A percentile compares a stretch with the other conserved stretches of the same genome.
phyloP scores from a whole-genome alignment of 2,888 invertebrate genomes.

The Phyto melanocephala region DNA sequence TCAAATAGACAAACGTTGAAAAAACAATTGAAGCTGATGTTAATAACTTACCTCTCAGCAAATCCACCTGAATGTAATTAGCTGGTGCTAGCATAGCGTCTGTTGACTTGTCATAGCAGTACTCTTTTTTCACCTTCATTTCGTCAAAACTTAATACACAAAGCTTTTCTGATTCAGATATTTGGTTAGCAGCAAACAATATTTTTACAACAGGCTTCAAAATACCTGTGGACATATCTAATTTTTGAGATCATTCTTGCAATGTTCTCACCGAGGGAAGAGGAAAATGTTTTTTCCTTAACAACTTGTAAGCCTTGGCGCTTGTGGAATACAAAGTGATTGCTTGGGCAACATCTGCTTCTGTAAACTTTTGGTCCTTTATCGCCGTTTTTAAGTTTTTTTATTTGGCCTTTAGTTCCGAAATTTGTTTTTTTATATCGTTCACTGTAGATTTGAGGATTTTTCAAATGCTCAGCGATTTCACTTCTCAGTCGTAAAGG shows the following conservation, averaged over 20 bases:
- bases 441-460: too few species aligned
- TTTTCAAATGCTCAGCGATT: too few species aligned
- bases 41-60: slow-evolving; percentile 50
- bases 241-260: slow-evolving; percentile 58
- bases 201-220: slow-evolving; percentile 57
- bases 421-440: too few species aligned
- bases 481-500: too few species aligned
- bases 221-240: slow-evolving; percentile 49
- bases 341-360: slow-evolving; percentile 48
- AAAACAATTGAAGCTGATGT: background rate
- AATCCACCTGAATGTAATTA: slow-evolving; percentile 49
- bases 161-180: slow-evolving; percentile 25
- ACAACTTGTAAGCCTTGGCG: slow-evolving; percentile 53
- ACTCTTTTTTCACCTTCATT: slow-evolving; percentile 43
- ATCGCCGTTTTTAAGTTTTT: slow-evolving; percentile 13
- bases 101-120: slow-evolving; percentile 48
- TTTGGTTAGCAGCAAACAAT: slow-evolving; percentile 27
- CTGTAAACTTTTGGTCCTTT: slow-evolving; percentile 36
- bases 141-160: slow-evolving; percentile 55
- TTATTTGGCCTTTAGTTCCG: slow-evolving; percentile 14
- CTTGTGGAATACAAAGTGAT: slow-evolving; percentile 55
- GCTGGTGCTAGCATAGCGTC: slow-evolving; percentile 39
- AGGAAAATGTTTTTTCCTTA: slow-evolving; percentile 52
- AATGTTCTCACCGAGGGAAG: slow-evolving; percentile 58
- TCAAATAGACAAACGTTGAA: background rate